A percentile compares a stretch with the other conserved stretches of the same genome.
phyloP scores from a whole-genome alignment of 2,888 invertebrate genomes.

The Aromia moschata region DNA sequence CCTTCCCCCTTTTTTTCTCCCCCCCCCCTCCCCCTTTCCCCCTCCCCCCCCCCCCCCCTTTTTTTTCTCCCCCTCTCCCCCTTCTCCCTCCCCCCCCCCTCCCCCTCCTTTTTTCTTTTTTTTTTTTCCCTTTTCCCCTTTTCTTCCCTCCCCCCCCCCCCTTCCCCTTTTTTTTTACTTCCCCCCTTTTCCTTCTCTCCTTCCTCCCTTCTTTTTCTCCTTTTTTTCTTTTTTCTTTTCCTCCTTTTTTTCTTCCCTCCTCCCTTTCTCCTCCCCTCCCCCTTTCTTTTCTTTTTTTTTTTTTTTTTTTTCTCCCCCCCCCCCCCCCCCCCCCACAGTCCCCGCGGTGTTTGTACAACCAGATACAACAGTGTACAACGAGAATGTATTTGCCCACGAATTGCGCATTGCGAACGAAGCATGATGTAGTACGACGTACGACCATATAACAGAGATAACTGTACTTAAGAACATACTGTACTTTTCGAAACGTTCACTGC shows the following conservation, averaged over 20 bases:
- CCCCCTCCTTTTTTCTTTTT: not conserved
- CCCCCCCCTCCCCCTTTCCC: not conserved
- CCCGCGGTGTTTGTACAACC: too few relatives aligned
- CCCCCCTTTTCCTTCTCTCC: not conserved
- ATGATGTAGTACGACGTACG: too few relatives aligned
- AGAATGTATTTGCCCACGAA: too few relatives aligned
- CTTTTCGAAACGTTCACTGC: too few relatives aligned
- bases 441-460: too few relatives aligned
- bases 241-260: not conserved
- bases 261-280: not conserved
- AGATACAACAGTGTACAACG: too few relatives aligned
- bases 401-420: too few relatives aligned
- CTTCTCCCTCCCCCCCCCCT: not conserved
- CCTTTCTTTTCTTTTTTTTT: not conserved
- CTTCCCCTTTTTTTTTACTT: not conserved
- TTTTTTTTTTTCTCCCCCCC: not conserved
- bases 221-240: not conserved
- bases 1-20: not conserved
- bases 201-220: not conserved
- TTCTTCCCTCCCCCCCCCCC: not conserved
- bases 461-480: too few relatives aligned
- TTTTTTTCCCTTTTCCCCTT: not conserved
- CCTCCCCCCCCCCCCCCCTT: not conserved
- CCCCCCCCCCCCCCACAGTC: not conserved
- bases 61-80: not conserved